Percentiles rank a stretch among this genome's conserved stretches.
These are phyloP conservation scores for Tribolium freemani DNA, from an alignment of 2,888 invertebrate species.

Conservation along the genomic window DNA sequence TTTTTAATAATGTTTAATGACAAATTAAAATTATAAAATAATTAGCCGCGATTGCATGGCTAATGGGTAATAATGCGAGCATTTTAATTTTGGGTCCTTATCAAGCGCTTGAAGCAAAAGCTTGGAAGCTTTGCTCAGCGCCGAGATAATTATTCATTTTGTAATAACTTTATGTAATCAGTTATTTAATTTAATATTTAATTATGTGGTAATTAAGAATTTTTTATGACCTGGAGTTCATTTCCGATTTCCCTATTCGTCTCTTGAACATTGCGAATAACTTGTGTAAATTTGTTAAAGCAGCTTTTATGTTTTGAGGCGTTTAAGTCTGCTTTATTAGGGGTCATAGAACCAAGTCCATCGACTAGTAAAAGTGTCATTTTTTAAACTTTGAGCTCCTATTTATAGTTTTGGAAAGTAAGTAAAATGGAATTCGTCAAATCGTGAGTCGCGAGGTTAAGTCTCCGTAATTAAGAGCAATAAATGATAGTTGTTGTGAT, in stretches of 20 bases:
- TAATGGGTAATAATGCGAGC: no score
- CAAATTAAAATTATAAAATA: no score
- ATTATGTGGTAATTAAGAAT: not conserved
- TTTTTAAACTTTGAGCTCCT: not conserved
- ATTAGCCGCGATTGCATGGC: no score
- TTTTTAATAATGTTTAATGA: no score
- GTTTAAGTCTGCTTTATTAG: not conserved
- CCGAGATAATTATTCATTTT: not conserved
- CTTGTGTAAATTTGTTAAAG: slow-evolving; percentile 12
- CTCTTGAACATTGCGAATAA: slow-evolving; percentile 1
- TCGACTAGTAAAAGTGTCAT: not conserved
- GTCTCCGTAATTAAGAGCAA: slow-evolving; percentile 16
- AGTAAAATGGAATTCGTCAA: not conserved
- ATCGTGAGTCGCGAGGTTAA: slow-evolving; percentile 15
- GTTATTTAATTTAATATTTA: not conserved
- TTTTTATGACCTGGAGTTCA: not conserved
- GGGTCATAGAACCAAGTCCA: slow-evolving; percentile 3
- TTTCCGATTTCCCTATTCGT: not conserved
- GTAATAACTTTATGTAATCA: not conserved
- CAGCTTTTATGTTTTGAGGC: not conserved
- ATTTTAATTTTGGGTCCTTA: no score
- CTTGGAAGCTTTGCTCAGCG: not conserved
- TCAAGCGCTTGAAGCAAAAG: no score
- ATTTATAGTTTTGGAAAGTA: not conserved
- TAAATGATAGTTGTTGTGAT: slow-evolving; percentile 3